A percentile compares a stretch with the other conserved stretches of the same genome.
Evolutionary conservation across 2,797 vertebrate species (phyloP).

Genomic region (Catamblyrhynchus diadema): DNA sequence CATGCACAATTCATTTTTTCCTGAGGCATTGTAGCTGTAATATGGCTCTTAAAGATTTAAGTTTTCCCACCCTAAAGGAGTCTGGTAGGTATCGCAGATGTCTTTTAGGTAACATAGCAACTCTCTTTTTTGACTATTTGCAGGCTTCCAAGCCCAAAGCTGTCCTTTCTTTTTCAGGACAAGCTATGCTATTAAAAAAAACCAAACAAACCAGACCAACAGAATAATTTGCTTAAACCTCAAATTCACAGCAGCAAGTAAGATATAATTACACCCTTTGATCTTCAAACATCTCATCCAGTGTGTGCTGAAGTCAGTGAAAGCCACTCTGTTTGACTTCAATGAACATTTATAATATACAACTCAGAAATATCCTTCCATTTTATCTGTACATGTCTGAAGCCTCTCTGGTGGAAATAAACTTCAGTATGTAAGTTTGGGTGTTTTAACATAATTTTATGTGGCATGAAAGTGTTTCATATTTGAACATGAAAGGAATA

Average conservation of each 20-base stretch:
- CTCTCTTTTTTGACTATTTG: background rate
- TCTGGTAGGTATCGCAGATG: background rate
- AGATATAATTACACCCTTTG: conserved; percentile 56
- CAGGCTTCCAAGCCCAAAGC: background rate
- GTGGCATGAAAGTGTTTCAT: conserved; percentile 47
- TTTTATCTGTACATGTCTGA: conserved; percentile 25
- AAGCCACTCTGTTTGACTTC: conserved; percentile 49
- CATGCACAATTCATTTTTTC: background rate
- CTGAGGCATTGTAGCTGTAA: background rate
- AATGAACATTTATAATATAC: conserved; percentile 36
- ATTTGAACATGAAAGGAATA: conserved; percentile 54
- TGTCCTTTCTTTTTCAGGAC: background rate
- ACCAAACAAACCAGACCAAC: background rate
- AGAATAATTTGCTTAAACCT: conserved; percentile 55
- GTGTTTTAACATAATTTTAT: conserved; percentile 42
- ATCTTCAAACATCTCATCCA: conserved; percentile 63
- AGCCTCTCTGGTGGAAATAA: conserved; percentile 31
- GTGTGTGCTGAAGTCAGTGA: conserved; percentile 54
- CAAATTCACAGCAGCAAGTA: conserved; percentile 33
- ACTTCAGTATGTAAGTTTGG: conserved; percentile 16
- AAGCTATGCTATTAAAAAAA: background rate
- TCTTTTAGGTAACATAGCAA: background rate
- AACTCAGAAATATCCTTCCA: conserved; percentile 40
- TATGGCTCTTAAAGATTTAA: background rate
- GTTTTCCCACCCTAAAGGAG: background rate